phyloP scores from a whole-genome alignment of 1,140 invertebrate species.

The Leptinotarsa undecemlineata region DNA sequence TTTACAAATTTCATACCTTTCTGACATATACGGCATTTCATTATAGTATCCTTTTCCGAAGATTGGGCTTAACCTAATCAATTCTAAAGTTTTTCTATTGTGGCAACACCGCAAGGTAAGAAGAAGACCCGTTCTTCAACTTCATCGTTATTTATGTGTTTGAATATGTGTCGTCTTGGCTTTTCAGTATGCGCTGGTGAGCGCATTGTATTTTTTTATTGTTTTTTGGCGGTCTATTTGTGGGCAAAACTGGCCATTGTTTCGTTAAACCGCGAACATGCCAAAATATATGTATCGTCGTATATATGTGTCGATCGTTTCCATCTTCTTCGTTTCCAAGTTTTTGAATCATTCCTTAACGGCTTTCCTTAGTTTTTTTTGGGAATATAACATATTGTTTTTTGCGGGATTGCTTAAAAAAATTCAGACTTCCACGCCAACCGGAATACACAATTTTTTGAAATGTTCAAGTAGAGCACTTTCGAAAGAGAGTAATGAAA shows the following conservation, averaged over 20 bases:
- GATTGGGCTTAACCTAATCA: background rate
- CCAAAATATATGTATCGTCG: background rate
- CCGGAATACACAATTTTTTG: no score
- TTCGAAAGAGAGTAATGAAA: no score
- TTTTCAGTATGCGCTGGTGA: background rate
- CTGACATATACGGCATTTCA: background rate
- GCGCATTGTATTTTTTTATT: background rate
- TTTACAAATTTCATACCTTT: no score
- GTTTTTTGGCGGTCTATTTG: background rate
- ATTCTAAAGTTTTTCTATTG: background rate
- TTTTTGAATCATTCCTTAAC: no score
- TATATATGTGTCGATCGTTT: no score
- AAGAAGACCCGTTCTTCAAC: background rate
- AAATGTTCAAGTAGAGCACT: no score
- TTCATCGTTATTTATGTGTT: background rate
- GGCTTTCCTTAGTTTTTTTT: no score
- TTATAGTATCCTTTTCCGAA: background rate
- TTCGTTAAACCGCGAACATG: background rate
- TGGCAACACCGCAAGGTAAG: background rate
- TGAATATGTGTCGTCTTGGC: background rate
- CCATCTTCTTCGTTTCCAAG: background rate
- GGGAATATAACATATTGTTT: no score
- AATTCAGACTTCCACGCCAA: no score
- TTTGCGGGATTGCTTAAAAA: no score
- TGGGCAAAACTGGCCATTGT: background rate